phyloP scores from a whole-genome alignment of 1,140 invertebrate genomes.

The Phymorhynchus buccinoides region DNA sequence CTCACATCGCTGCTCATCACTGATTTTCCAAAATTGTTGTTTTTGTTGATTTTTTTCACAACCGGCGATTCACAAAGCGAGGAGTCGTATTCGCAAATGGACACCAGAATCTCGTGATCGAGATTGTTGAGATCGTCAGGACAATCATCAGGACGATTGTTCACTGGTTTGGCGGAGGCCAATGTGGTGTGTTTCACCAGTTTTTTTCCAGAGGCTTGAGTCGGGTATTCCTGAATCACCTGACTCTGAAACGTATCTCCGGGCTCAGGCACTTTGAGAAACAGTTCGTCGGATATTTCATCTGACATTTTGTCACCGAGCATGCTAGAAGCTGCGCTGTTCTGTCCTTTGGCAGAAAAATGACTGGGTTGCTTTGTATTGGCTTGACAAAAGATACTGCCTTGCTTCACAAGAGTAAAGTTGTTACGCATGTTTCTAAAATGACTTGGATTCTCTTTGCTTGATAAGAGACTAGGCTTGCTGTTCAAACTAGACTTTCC shows the following conservation, averaged over 20 bases:
- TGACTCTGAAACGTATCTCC: conserved; percentile 61
- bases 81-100: conserved; percentile 15
- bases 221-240: conserved; percentile 29
- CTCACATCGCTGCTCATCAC: neutral
- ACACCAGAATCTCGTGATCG: neutral
- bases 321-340: neutral
- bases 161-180: neutral
- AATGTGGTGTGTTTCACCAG: neutral
- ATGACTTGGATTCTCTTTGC: neutral
- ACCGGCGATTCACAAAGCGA: neutral
- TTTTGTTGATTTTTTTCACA: neutral
- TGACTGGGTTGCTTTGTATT: neutral
- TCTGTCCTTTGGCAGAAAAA: neutral
- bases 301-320: conserved; percentile 41
- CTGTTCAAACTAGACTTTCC: no score
- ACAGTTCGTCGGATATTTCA: conserved; percentile 62
- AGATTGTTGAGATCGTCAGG: conserved; percentile 20
- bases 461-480: no score
- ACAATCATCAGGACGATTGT: neutral
- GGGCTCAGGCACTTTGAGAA: conserved; percentile 59
- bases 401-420: neutral
- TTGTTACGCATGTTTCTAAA: neutral
- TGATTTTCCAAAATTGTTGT: neutral
- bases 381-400: neutral
- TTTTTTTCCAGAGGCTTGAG: neutral